These are phyloP conservation scores for Alosa sapidissima DNA, from an alignment of 2,797 vertebrate genomes.

Conservation along the genomic window DNA sequence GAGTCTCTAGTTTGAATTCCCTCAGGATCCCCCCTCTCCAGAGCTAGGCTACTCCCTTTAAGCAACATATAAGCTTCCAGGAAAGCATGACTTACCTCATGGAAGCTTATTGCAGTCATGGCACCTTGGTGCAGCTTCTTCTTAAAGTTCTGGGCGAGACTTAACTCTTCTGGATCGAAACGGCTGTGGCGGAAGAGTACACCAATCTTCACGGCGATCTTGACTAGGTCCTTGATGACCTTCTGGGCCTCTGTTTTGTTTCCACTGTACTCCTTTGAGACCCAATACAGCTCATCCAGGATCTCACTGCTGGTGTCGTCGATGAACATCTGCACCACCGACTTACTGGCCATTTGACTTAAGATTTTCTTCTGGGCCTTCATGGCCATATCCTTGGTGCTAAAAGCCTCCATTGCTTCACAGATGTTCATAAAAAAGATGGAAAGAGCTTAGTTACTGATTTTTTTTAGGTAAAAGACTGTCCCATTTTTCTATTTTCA, in stretches of 20 bases:
- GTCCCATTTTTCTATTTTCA: neutral
- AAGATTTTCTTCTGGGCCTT: conserved; percentile 89
- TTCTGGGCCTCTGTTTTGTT: conserved; percentile 83
- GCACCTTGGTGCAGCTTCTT: conserved; percentile 83
- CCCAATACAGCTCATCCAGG: conserved; percentile 87
- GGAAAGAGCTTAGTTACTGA: neutral
- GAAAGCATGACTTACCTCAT: conserved; percentile 69
- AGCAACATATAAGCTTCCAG: neutral
- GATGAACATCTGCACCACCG: conserved; percentile 85
- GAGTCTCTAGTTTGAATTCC: neutral
- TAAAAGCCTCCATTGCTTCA: conserved; percentile 83
- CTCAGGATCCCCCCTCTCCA: neutral
- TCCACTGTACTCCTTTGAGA: conserved; percentile 83
- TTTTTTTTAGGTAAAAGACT: neutral
- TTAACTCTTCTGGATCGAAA: conserved; percentile 78
- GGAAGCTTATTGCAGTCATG: conserved; percentile 90
- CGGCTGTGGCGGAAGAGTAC: conserved; percentile 83
- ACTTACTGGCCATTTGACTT: conserved; percentile 84
- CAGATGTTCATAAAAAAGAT: neutral
- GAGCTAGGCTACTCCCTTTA: neutral
- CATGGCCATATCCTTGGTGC: conserved; percentile 84
- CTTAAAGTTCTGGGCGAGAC: conserved; percentile 80
- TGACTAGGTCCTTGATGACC: conserved; percentile 88
- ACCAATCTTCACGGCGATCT: conserved; percentile 87
- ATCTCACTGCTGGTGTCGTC: conserved; percentile 89